These are phyloP conservation scores for Patella caerulea DNA, from an alignment of 2,888 invertebrate genomes.

Conservation along the genomic window DNA sequence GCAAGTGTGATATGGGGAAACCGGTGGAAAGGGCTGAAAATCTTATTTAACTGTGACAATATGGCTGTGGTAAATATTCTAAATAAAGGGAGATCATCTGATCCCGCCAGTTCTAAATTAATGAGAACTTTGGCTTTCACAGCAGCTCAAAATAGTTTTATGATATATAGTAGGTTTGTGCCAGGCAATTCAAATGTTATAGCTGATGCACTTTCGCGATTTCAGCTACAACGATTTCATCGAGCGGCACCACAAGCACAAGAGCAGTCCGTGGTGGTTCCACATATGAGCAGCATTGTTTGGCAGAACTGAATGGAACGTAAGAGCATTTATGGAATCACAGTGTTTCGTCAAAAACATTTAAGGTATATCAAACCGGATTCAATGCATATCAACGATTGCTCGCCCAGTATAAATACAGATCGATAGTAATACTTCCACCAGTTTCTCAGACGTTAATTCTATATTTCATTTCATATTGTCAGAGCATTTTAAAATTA, in stretches of 20 bases:
- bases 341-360: neutral
- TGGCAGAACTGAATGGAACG: neutral
- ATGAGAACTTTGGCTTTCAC: slow-evolving; percentile 16
- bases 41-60: slow-evolving; percentile 31
- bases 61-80: slow-evolving; percentile 22
- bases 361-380: neutral
- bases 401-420: neutral
- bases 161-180: slow-evolving; percentile 19
- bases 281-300: neutral
- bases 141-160: slow-evolving; percentile 17
- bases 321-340: neutral
- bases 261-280: neutral
- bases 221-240: slow-evolving; percentile 27
- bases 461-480: slow-evolving; percentile 22
- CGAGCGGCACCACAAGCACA: slow-evolving; percentile 22
- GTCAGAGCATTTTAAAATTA: neutral
- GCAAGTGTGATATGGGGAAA: slow-evolving; percentile 23
- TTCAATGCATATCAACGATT: neutral
- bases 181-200: slow-evolving; percentile 17
- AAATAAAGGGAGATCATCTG: slow-evolving; percentile 24
- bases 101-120: slow-evolving; percentile 11
- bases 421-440: neutral
- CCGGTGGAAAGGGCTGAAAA: slow-evolving; percentile 21
- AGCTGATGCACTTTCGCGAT: slow-evolving; percentile 29
- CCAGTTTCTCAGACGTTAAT: neutral